A percentile compares a stretch with the other conserved stretches of the same genome.
Conservation (phyloP, 37 sponge, comb jelly and placozoan species). For the Ianthella basta region DNA sequence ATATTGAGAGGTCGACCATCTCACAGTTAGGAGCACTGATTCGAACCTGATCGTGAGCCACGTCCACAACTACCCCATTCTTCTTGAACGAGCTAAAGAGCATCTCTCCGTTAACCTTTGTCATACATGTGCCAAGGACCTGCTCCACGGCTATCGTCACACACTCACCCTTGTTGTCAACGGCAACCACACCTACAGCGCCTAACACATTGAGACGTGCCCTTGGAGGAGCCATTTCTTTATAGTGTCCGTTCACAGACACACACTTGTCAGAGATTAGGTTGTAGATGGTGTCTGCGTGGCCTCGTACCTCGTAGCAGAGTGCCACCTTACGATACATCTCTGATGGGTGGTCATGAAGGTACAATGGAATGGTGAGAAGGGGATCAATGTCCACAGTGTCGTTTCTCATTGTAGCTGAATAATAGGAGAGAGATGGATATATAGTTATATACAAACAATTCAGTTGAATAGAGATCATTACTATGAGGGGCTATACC, state of each 20-base stretch:
- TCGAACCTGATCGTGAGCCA: slow-evolving; percentile 25
- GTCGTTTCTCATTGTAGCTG: slow-evolving; percentile 34
- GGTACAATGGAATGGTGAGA: background rate
- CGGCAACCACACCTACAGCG: slow-evolving; percentile 51
- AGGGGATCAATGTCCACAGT: background rate
- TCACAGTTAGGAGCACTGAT: slow-evolving; percentile 77
- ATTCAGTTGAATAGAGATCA: no score
- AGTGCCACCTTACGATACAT: slow-evolving; percentile 24
- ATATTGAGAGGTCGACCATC: slow-evolving; percentile 55
- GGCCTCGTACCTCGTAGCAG: slow-evolving; percentile 74
- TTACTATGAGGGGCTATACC: no score
- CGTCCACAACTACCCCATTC: slow-evolving; percentile 28
- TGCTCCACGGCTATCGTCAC: slow-evolving; percentile 38
- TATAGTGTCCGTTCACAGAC: slow-evolving; percentile 64
- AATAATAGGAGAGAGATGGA: no score
- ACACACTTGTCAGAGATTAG: slow-evolving; percentile 70
- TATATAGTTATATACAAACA: no score
- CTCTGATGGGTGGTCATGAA: background rate
- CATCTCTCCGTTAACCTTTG: slow-evolving; percentile 7
- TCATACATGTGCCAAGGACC: slow-evolving; percentile 8
- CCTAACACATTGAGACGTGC: slow-evolving; percentile 47
- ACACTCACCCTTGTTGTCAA: slow-evolving; percentile 27
- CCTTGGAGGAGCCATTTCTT: slow-evolving; percentile 24
- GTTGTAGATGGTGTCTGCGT: slow-evolving; percentile 33
- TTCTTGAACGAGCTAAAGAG: background rate